These are phyloP conservation scores for Junonia oenone DNA, from an alignment of 2,888 invertebrate species.

Conservation along the genomic window DNA sequence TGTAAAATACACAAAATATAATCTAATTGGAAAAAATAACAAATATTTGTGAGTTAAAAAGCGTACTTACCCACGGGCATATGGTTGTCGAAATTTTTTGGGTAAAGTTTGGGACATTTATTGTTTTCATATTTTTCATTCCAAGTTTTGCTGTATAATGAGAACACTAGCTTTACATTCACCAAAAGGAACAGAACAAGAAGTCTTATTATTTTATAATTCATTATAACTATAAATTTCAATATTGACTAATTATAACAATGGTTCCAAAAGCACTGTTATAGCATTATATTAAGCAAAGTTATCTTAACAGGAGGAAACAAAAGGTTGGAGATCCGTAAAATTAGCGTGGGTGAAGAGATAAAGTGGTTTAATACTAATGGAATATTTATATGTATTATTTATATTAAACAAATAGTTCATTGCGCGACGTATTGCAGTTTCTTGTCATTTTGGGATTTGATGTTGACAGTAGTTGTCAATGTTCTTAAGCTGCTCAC, in stretches of 20 bases:
- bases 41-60: too few species aligned
- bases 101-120: constrained; percentile 76
- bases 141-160: constrained; percentile 68
- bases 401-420: constrained; percentile 22
- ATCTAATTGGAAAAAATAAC: too few species aligned
- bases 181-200: constrained; percentile 45
- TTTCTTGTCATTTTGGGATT: constrained; percentile 4
- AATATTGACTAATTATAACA: constrained; percentile 17
- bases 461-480: neutral
- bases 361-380: constrained; percentile 37
- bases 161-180: constrained; percentile 45
- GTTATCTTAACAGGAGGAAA: constrained; percentile 36
- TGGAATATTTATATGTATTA: constrained; percentile 18
- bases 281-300: constrained; percentile 20
- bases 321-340: constrained; percentile 39
- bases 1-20: too few species aligned
- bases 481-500: neutral
- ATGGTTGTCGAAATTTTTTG: constrained; percentile 76
- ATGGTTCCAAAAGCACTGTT: constrained; percentile 17
- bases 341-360: constrained; percentile 47
- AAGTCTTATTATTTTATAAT: constrained; percentile 32
- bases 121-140: constrained; percentile 70
- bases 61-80: constrained; percentile 74
- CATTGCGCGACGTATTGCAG: constrained; percentile 9
- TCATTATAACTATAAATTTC: constrained; percentile 23